Percentiles rank a stretch among this genome's conserved stretches.
These are phyloP conservation scores for Aurelia aurita DNA, from an alignment of 30 jellyfish, hydroid and myxozoan genomes.

Conservation along the genomic window DNA sequence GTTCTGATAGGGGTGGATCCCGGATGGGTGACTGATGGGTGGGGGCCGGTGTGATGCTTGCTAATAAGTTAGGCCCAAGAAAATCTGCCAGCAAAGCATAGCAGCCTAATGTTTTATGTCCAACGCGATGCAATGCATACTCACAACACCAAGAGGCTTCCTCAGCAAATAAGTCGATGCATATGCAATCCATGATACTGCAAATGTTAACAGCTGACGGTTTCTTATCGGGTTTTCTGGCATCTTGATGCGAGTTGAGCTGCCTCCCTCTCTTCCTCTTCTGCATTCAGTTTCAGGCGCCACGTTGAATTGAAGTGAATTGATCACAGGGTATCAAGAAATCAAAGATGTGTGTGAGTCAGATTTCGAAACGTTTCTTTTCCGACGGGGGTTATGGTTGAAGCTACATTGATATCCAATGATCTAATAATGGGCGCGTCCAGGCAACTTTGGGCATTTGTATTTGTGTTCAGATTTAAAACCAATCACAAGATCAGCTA, in stretches of 20 bases:
- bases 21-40: too few relatives aligned
- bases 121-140: neutral
- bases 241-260: conserved; percentile 6
- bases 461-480: too few relatives aligned
- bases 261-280: neutral
- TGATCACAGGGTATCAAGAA: neutral
- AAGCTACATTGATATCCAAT: too few relatives aligned
- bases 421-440: too few relatives aligned
- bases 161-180: conserved; percentile 94
- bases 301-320: conserved; percentile 32
- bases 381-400: neutral
- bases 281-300: conserved; percentile 7
- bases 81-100: too few relatives aligned
- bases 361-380: neutral
- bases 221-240: conserved; percentile 64
- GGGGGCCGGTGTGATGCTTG: too few relatives aligned
- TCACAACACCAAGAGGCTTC: conserved; percentile 98
- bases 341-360: neutral
- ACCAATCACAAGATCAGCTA: too few relatives aligned
- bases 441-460: too few relatives aligned
- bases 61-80: too few relatives aligned
- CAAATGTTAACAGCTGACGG: conserved; percentile 79
- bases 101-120: too few relatives aligned
- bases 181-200: conserved; percentile 94
- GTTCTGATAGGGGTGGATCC: too few relatives aligned